Evolutionary conservation across 1,140 invertebrate genomes (phyloP), one percentile per base, ranked within the genome.

Genomic region (Hyles vespertilio): DNA sequence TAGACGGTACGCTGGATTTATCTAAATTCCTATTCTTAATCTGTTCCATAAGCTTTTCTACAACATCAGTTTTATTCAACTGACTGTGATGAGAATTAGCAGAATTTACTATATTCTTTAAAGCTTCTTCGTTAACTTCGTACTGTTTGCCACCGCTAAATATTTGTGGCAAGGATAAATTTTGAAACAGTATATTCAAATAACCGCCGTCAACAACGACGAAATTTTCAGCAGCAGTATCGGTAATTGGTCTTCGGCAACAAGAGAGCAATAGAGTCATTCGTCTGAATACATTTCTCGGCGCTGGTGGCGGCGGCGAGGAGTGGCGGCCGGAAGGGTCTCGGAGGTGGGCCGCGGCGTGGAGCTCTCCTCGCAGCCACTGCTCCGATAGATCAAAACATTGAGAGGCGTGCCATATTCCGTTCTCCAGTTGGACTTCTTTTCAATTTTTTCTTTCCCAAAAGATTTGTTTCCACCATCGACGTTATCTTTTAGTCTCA

Each of bases 361-460:
- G 3, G 71, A 68, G 33, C 70, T 80, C 10, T 85, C 84, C 5
- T 85, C 84, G 50, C 85, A 81, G 1, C 82, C 80, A 59, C 84
- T 88, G 54, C 82, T 87, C n/a, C 9, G 85, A 83, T 7, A 88
- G 63, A 59, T 88, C 85, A 48, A 87, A 88, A 65, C 85, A 88
- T 60, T 88, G 32, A 87, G 32, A 2, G 85, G 84, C 8, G 76
- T 8, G 36, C 36, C 70, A 8, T 54, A 58, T 65, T 69, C 5
- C 84, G 76, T 45, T 88, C 83, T 2, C 53, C 53, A 0, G 62
- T 52, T 0, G 50, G 57, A 46, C 50, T 81, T 32, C 77, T 65
- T 55, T 83, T 82, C 12, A 83, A 61, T 47, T 83, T 86, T 53
- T 79, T 84, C 56, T 88, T 88, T 0, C 75, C 75, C 12, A 78